Evolutionary conservation across 2,888 invertebrate species (phyloP), one percentile per base, ranked within the genome.

Genomic region (Anthrax anthrax): DNA sequence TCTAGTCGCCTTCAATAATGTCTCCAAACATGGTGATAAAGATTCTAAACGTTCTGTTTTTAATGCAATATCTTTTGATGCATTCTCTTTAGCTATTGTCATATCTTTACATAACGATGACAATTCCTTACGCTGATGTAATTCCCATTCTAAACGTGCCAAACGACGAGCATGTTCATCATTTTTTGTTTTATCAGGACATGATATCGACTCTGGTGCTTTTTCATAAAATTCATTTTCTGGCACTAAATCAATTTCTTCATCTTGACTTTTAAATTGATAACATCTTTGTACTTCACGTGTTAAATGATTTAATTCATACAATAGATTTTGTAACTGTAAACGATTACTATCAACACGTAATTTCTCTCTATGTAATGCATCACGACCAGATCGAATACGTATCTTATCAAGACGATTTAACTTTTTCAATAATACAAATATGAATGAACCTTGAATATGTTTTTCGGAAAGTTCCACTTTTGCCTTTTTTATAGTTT

Each of bases 261-360:
- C 90, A 74, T 95, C 92, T 64, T 89, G 88, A 12, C 94, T 94
- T 62, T 90, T 94, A 63, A 94, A 95, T 61, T 94, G 89, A 49
- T 91, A 75, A 61, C 95, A 95, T 60, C 91, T 90, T 18, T 85
- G 81, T n/a, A 91, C 90, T 74, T 96, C 95, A 56, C 90, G 89
- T 55, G 90, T 84, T 18, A 96, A 72, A 71, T 96, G 92, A 61
- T 89, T 84, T 10, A 88, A 83, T 73, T 96, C 96, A 64, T 96
- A 96, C 6, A 94, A 70, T 43, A 96, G 73, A 70, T 96, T 96
- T 68, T 96, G 94, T 46, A 94, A 72, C 56, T 89, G 85, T 43
- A 96, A 69, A 61, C 94, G 86, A 55, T 87, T 85, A 46, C 84
- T 84, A 60, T 96, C 95, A 0, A 94, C 90, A 55, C 83, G 80